These are phyloP conservation scores for Serilophus lunatus DNA, from an alignment of 2,113 vertebrate genomes.

Conservation along the genomic window DNA sequence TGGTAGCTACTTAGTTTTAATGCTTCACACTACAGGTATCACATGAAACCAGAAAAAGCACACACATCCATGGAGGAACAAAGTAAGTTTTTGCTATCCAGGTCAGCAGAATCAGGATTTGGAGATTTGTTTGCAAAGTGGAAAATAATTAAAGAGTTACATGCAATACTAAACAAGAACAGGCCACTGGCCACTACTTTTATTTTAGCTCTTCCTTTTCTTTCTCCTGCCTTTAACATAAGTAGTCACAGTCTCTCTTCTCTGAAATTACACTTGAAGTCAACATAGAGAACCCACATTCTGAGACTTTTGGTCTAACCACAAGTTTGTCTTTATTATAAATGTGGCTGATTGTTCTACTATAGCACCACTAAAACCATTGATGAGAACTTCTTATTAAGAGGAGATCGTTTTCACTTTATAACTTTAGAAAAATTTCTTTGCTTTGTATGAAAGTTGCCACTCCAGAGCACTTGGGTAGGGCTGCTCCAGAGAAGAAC, in stretches of 20 bases:
- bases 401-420: not conserved
- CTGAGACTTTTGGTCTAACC: not conserved
- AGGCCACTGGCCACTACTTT: not conserved
- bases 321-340: not conserved
- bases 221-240: not conserved
- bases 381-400: not conserved
- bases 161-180: not conserved
- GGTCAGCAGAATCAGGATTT: not conserved
- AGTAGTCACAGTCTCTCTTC: not conserved
- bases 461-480: not conserved
- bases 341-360: not conserved
- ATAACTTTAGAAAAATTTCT: not conserved
- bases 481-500: not conserved
- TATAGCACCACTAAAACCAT: not conserved
- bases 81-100: not conserved
- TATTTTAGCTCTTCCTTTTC: not conserved
- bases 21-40: not conserved
- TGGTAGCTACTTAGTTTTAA: not conserved
- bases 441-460: not conserved
- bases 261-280: not conserved
- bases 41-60: not conserved
- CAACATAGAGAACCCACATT: not conserved
- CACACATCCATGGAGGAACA: not conserved
- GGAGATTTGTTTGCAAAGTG: not conserved
- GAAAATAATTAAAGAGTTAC: not conserved